Conservation (phyloP, 2,113 vertebrate species). For the Euleptes europaea region DNA sequence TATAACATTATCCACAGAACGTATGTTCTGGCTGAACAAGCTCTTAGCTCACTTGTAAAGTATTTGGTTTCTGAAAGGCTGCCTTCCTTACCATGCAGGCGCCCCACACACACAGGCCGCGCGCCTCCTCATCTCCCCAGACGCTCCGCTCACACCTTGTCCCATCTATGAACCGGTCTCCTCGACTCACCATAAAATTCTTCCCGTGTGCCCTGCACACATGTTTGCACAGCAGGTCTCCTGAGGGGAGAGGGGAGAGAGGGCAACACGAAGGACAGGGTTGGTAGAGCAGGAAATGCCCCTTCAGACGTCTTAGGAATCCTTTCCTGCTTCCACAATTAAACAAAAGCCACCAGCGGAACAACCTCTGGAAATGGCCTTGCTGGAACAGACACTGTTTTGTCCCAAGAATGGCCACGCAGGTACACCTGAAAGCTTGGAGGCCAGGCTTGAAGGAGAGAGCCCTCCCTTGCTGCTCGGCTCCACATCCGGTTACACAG, state of each 20-base stretch:
- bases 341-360: neutral
- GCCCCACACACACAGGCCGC: constrained; percentile 82
- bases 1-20: too few species aligned
- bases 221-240: constrained; percentile 85
- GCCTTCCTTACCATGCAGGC: constrained; percentile 81
- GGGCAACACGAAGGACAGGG: neutral
- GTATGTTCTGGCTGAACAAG: too few species aligned
- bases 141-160: constrained; percentile 83
- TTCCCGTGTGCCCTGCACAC: constrained; percentile 85
- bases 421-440: too few species aligned
- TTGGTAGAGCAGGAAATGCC: neutral
- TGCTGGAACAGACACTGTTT: too few species aligned
- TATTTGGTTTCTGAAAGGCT: too few species aligned
- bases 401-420: too few species aligned
- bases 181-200: constrained; percentile 86
- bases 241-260: constrained; percentile 65
- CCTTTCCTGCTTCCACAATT: neutral
- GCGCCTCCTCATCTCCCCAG: constrained; percentile 43
- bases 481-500: too few species aligned
- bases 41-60: too few species aligned
- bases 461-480: too few species aligned
- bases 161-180: constrained; percentile 87
- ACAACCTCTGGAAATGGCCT: neutral
- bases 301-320: too few species aligned
- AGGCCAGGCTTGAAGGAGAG: too few species aligned